These are phyloP conservation scores for Hyalella azteca DNA, from an alignment of 2,888 invertebrate species.

Conservation along the genomic window DNA sequence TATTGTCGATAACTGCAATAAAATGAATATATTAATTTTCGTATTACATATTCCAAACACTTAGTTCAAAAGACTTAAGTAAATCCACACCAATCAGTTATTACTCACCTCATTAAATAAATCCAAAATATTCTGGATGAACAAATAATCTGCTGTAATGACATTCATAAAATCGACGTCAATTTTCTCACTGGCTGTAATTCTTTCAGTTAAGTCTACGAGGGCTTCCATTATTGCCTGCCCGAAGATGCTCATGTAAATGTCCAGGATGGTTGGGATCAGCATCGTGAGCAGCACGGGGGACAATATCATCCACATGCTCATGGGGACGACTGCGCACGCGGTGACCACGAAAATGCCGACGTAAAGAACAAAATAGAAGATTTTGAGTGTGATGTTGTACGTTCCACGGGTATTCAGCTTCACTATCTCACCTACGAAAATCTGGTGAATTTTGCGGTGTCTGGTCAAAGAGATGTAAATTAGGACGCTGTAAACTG, in stretches of 20 bases:
- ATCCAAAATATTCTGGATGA: not conserved
- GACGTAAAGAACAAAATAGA: not conserved
- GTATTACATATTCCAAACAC: no score
- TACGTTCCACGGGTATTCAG: not conserved
- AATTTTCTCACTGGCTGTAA: not conserved
- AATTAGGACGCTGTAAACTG: not conserved
- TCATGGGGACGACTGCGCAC: not conserved
- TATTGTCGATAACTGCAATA: no score
- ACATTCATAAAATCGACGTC: not conserved
- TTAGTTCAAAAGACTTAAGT: no score
- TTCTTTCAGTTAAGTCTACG: not conserved
- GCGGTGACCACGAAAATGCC: not conserved
- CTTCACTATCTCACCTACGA: not conserved
- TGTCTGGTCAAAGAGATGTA: not conserved
- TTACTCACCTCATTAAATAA: slow-evolving; percentile 8
- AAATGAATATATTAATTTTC: no score
- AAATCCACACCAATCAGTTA: no score
- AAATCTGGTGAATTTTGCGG: not conserved
- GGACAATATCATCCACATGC: not conserved
- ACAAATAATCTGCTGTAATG: slow-evolving; percentile 10
- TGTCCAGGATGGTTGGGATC: not conserved
- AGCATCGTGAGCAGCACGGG: not conserved
- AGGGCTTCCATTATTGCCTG: not conserved
- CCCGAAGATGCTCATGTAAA: slow-evolving; percentile 4
- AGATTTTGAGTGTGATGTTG: not conserved